Evolutionary conservation across 2,113 vertebrate genomes (phyloP).

Genomic region (Zonotrichia leucophrys): DNA sequence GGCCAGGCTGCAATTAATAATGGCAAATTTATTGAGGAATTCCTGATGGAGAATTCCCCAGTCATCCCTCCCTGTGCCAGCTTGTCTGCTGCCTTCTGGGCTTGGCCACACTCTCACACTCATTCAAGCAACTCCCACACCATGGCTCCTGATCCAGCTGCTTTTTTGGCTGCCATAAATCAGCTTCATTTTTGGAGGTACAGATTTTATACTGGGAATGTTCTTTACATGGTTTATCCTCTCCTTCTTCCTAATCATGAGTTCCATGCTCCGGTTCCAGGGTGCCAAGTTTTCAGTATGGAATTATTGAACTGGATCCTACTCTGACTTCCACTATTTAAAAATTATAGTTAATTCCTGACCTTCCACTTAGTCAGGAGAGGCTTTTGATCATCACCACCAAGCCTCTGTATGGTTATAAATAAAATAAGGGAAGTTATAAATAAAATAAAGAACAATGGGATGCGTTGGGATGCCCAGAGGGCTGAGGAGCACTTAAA

Average conservation of each 20-base stretch:
- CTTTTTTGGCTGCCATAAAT: background rate
- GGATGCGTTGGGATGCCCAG: background rate
- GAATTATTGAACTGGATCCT: background rate
- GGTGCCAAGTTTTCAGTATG: background rate
- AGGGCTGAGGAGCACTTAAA: background rate
- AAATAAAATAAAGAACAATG: slow-evolving; percentile 22
- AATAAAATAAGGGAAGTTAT: slow-evolving; percentile 8
- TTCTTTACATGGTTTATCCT: background rate
- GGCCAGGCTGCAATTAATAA: background rate
- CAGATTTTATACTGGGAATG: background rate
- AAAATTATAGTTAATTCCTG: background rate
- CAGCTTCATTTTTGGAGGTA: background rate
- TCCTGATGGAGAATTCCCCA: background rate
- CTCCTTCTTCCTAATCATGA: background rate
- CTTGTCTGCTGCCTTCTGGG: background rate
- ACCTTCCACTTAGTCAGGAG: background rate
- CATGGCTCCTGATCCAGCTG: background rate
- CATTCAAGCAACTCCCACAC: background rate
- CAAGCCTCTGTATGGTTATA: background rate
- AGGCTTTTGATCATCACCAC: background rate
- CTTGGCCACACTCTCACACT: background rate
- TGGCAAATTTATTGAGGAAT: background rate
- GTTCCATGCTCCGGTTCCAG: background rate
- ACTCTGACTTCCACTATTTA: background rate
- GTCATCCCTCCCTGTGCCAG: background rate